Conservation (phyloP, 1,140 invertebrate genomes). For the Uloborus diversus region DNA sequence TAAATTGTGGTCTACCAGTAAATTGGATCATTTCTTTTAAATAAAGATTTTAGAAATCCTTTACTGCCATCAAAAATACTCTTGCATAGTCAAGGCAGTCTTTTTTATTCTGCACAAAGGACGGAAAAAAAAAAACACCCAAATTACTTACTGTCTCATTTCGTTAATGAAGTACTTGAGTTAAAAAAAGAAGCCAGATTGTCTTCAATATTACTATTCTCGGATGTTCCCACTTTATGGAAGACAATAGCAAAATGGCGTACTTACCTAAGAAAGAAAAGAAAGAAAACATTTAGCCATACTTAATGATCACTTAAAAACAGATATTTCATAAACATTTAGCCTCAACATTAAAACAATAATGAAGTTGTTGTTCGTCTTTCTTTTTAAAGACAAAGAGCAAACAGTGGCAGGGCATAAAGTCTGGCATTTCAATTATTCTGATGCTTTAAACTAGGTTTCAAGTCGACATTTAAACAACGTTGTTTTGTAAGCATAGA, state of each 20-base stretch:
- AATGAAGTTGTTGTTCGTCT: constrained; percentile 19
- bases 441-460: background rate
- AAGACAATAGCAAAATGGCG: constrained; percentile 32
- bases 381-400: constrained; percentile 9
- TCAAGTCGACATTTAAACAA: too few relatives aligned
- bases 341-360: constrained; percentile 9
- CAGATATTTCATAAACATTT: constrained; percentile 50
- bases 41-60: too few relatives aligned
- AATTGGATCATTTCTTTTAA: too few relatives aligned
- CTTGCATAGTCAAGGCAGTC: too few relatives aligned
- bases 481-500: too few relatives aligned
- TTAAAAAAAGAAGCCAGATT: constrained; percentile 42
- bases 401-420: background rate
- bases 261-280: constrained; percentile 55
- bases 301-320: constrained; percentile 56
- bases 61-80: too few relatives aligned
- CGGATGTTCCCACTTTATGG: constrained; percentile 11
- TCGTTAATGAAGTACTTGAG: constrained; percentile 44
- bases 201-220: constrained; percentile 31
- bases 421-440: constrained; percentile 33
- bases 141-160: constrained; percentile 49
- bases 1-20: too few relatives aligned
- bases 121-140: constrained; percentile 18
- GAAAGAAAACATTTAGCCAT: constrained; percentile 48
- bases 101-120: background rate